Evolutionary conservation across 2,113 vertebrate genomes (phyloP), one percentile per base, ranked within the genome.

Genomic region (Meriones unguiculatus): DNA sequence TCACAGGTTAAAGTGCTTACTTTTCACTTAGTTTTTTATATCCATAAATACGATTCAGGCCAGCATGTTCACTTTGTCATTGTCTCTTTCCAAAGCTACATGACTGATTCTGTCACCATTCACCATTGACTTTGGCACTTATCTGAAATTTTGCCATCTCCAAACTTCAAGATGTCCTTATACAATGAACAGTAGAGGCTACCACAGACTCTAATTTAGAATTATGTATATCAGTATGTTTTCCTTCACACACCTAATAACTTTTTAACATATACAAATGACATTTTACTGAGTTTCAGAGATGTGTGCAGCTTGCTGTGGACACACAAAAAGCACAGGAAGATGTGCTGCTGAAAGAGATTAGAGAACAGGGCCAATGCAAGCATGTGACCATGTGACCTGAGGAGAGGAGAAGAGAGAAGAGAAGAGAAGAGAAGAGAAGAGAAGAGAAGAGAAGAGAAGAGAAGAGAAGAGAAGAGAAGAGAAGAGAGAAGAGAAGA

Each of bases 61-160:
- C 4, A 46, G 17, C 62, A 32, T 17, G 25, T 87, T 90, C 32
- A 75, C 65, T 90, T 93, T 67, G 11, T 54, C 65, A 14, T 85
- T 54, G 54, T 10, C 30, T 92, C 32, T 92, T 6, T 70, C 65
- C 32, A 52, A 93, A 85, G 50, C 18, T n/a, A 64, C 7, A 2
- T 13, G 5, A 65, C 52, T 17, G 5, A 65, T 57, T 73, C 77
- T 13, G 73, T 84, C 25, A 52, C 7, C 7, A 30, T 57, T 59
- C 28, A 80, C n/a, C 10, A 54, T 22, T 69, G 57, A 54, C 28
- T 75, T 76, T 90, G 92, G 90, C 38, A 88, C 62, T 93, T 91
- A 90, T 94, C 65, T 86, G 15, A 87, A 76, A 81, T 73, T 88
- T 72, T 9, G 38, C 35, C 52, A 95, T 92, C n/a, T 94, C 52